phyloP scores from a whole-genome alignment of 2,888 invertebrate species.

The Dromius quadrimaculatus region DNA sequence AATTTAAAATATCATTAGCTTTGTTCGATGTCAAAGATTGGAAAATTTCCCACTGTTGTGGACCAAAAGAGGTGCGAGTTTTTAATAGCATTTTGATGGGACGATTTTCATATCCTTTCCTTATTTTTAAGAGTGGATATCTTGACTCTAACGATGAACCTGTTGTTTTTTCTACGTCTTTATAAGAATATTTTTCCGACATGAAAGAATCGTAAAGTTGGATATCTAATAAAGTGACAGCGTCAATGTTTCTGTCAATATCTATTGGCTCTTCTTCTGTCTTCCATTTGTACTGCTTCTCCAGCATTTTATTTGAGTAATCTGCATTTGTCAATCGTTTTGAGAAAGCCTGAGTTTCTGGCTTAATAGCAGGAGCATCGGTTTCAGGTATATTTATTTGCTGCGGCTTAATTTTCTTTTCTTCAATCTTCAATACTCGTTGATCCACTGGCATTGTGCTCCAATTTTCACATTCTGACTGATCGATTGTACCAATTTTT shows the following conservation, averaged over 20 bases:
- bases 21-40: conserved; percentile 79
- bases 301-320: conserved; percentile 66
- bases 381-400: conserved; percentile 38
- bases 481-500: conserved; percentile 62
- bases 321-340: conserved; percentile 65
- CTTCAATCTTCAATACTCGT: conserved; percentile 58
- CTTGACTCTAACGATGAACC: conserved; percentile 59
- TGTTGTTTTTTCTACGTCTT: conserved; percentile 61
- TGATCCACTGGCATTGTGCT: conserved; percentile 61
- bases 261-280: conserved; percentile 75
- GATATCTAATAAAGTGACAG: conserved; percentile 75
- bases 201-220: conserved; percentile 79
- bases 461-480: conserved; percentile 57
- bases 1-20: conserved; percentile 80
- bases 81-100: conserved; percentile 54
- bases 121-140: conserved; percentile 60
- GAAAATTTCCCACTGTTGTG: conserved; percentile 68
- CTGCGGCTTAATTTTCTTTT: conserved; percentile 54
- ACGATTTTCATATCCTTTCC: conserved; percentile 57
- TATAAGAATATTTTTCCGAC: conserved; percentile 55
- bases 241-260: conserved; percentile 72
- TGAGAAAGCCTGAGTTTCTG: conserved; percentile 64
- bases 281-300: conserved; percentile 67
- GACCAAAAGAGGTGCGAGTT: conserved; percentile 61
- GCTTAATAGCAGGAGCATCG: conserved; percentile 58